phyloP scores from a whole-genome alignment of 1,140 invertebrate species.

The Caenorhabditis tropicalis region DNA sequence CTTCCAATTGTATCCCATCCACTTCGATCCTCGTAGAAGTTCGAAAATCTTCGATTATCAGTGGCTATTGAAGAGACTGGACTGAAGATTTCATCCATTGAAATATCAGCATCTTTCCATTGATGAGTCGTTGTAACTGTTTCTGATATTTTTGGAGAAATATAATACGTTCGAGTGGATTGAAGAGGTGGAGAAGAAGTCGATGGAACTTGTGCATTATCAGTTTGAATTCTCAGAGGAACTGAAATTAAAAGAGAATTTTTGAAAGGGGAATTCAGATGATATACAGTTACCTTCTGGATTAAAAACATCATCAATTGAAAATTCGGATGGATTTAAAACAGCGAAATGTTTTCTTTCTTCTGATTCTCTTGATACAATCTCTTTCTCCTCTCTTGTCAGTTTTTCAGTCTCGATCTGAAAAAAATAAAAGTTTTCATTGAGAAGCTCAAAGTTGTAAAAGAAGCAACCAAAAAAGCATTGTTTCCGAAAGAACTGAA shows the following conservation, averaged over 20 bases:
- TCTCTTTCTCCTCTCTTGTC: neutral
- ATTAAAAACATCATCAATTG: neutral
- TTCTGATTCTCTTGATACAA: neutral
- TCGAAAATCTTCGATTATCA: neutral
- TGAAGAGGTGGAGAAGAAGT: neutral
- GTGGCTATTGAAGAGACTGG: neutral
- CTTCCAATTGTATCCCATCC: conserved; percentile 31
- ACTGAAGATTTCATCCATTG: conserved; percentile 32
- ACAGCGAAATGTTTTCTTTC: neutral
- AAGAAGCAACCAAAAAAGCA: neutral
- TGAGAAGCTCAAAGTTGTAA: neutral
- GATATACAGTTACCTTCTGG: neutral
- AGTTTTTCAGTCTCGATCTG: conserved; percentile 17
- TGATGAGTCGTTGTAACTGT: conserved; percentile 10
- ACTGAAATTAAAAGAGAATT: neutral
- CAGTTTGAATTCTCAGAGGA: neutral
- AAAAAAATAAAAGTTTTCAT: neutral
- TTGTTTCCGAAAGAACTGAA: neutral
- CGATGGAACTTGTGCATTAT: neutral
- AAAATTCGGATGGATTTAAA: neutral
- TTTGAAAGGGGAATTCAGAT: neutral
- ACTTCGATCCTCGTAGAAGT: conserved; percentile 27
- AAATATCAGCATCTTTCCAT: conserved; percentile 34
- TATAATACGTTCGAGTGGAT: neutral
- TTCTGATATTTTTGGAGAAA: conserved; percentile 21